Evolutionary conservation across 2,888 invertebrate genomes (phyloP).

Genomic region (Rhogogaster chlorosoma): DNA sequence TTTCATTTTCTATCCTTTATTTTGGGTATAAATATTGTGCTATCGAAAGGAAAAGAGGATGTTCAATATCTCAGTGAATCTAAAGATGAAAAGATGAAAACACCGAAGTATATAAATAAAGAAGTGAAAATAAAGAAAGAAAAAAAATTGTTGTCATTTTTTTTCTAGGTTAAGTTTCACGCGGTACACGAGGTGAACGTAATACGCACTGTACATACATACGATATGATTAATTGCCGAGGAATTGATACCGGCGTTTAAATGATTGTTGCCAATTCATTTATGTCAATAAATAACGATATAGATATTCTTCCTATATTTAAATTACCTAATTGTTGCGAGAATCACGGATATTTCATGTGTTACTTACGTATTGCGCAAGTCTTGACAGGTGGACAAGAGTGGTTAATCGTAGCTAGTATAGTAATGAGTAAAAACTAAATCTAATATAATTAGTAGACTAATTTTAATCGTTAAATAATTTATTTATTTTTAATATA

Average conservation of each 20-base stretch:
- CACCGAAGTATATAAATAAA: not conserved
- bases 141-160: slow-evolving; percentile 18
- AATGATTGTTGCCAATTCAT: not conserved
- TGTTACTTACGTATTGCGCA: slow-evolving; percentile 22
- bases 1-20: not conserved
- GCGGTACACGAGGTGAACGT: not conserved
- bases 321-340: not conserved
- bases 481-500: not conserved
- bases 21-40: not conserved
- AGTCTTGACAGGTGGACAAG: not conserved
- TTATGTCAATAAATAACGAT: not conserved
- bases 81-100: not conserved
- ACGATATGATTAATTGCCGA: not conserved
- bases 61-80: not conserved
- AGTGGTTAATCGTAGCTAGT: not conserved
- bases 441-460: not conserved
- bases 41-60: not conserved
- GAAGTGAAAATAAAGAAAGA: not conserved
- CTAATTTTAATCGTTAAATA: not conserved
- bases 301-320: not conserved
- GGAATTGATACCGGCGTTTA: not conserved
- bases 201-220: not conserved
- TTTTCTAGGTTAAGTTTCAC: slow-evolving; percentile 17
- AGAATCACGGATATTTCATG: not conserved
- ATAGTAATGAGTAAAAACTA: not conserved